Conservation (phyloP, 2,797 vertebrate species). For the Sebastes nivosus region DNA sequence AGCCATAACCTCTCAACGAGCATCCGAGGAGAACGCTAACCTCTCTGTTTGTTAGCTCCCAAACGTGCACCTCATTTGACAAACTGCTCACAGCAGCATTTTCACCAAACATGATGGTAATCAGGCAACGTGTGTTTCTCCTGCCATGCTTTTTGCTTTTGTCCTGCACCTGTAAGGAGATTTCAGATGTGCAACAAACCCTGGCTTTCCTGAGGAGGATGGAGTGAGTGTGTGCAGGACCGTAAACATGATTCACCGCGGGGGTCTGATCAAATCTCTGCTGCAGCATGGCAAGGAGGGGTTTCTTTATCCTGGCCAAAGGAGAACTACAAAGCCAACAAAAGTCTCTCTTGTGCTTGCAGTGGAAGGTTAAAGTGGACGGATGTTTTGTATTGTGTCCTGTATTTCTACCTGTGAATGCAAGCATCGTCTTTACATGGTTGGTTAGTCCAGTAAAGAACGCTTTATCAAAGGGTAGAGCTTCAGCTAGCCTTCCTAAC, state of each 20-base stretch:
- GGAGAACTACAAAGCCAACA: conserved; percentile 11
- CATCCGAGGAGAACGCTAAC: conserved; percentile 22
- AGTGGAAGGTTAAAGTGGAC: conserved; percentile 26
- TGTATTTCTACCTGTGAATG: conserved; percentile 21
- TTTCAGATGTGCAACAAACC: conserved; percentile 31
- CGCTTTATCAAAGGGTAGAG: no score
- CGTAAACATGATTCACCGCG: conserved; percentile 52
- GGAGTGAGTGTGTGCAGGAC: conserved; percentile 28
- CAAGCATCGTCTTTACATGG: conserved; percentile 32
- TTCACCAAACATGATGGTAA: conserved; percentile 40
- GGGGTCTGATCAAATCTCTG: conserved; percentile 63
- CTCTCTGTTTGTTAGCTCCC: conserved; percentile 50
- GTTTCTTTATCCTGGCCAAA: conserved; percentile 12
- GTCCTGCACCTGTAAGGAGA: conserved; percentile 39
- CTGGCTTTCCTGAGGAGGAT: conserved; percentile 2
- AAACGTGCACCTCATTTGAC: conserved; percentile 49
- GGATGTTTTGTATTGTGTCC: conserved; percentile 17
- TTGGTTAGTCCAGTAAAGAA: conserved; percentile 29
- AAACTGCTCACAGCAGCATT: conserved; percentile 56
- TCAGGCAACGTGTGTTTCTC: conserved; percentile 19
- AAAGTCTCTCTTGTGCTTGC: conserved; percentile 2
- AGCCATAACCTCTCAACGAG: conserved; percentile 56
- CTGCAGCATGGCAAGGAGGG: conserved; percentile 50
- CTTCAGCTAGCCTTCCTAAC: not conserved
- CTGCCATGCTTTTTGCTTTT: conserved; percentile 7